Evolutionary conservation across 2,797 vertebrate genomes (phyloP).

Genomic region (Moxostoma hubbsi): DNA sequence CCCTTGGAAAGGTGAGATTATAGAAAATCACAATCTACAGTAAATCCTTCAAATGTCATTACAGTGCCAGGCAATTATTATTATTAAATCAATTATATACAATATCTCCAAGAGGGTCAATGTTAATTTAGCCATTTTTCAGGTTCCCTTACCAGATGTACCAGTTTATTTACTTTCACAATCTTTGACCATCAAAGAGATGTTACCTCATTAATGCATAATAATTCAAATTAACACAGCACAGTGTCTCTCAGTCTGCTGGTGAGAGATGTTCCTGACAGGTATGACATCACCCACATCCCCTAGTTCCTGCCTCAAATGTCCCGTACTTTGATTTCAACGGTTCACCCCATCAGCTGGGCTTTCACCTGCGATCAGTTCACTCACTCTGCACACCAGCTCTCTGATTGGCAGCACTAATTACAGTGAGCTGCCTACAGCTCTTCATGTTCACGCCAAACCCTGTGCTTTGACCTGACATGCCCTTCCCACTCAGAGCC

Average conservation of each 20-base stretch:
- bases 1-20: too few species aligned
- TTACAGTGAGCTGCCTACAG: constrained; percentile 30
- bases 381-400: constrained; percentile 12
- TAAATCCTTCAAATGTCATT: too few species aligned
- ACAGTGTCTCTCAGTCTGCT: constrained; percentile 56
- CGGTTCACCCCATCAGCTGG: constrained; percentile 37
- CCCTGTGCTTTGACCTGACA: constrained; percentile 33
- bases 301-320: constrained; percentile 24
- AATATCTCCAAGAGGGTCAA: too few species aligned
- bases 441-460: constrained; percentile 23
- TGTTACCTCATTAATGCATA: constrained; percentile 51
- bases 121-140: too few species aligned
- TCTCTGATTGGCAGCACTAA: constrained; percentile 46
- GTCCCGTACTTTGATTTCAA: constrained; percentile 13
- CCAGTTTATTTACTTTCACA: constrained; percentile 60
- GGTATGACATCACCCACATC: constrained; percentile 71
- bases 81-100: too few species aligned
- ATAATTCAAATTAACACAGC: constrained; percentile 69
- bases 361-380: constrained; percentile 45
- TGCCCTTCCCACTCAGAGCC: constrained; percentile 27
- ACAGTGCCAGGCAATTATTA: too few species aligned
- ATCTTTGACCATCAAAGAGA: too few species aligned
- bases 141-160: constrained; percentile 4
- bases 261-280: constrained; percentile 62
- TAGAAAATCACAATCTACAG: too few species aligned